phyloP scores from a whole-genome alignment of 2,888 invertebrate species.

The Cloeon dipterum region DNA sequence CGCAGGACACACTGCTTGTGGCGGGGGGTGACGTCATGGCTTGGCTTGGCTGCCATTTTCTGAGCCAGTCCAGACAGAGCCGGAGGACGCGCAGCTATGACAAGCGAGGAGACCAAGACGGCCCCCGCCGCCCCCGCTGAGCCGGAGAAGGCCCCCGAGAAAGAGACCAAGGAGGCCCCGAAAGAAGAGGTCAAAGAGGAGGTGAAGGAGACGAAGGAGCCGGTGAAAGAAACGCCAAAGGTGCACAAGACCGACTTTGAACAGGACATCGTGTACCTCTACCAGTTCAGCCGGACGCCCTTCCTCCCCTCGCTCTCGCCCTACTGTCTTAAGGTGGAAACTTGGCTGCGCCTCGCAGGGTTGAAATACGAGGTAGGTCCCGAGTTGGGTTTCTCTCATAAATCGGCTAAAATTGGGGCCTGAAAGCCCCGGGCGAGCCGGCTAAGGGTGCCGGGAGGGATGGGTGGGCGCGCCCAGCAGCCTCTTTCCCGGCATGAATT shows the following conservation, averaged over 20 bases:
- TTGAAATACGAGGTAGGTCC: slow-evolving; percentile 78
- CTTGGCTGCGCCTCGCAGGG: slow-evolving; percentile 77
- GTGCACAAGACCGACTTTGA: slow-evolving; percentile 77
- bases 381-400: neutral
- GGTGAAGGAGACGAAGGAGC: slow-evolving; percentile 17
- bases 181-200: slow-evolving; percentile 10
- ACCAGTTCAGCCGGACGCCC: slow-evolving; percentile 81
- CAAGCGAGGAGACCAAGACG: slow-evolving; percentile 52
- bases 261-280: slow-evolving; percentile 81
- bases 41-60: slow-evolving; percentile 4
- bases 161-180: slow-evolving; percentile 27
- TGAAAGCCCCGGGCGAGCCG: slow-evolving; percentile 1
- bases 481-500: slow-evolving; percentile 1
- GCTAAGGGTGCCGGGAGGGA: slow-evolving; percentile 5
- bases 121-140: slow-evolving; percentile 36
- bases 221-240: slow-evolving; percentile 24
- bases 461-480: slow-evolving; percentile 5
- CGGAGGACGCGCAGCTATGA: slow-evolving; percentile 25
- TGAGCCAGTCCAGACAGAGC: neutral
- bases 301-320: slow-evolving; percentile 76
- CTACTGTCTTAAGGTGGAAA: slow-evolving; percentile 87
- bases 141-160: slow-evolving; percentile 28
- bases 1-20: too few species aligned
- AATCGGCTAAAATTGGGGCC: neutral
- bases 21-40: slow-evolving; percentile 6